A percentile compares a stretch with the other conserved stretches of the same genome.
Conservation (phyloP, 2,888 invertebrate genomes). For the Teleogryllus oceanicus region DNA sequence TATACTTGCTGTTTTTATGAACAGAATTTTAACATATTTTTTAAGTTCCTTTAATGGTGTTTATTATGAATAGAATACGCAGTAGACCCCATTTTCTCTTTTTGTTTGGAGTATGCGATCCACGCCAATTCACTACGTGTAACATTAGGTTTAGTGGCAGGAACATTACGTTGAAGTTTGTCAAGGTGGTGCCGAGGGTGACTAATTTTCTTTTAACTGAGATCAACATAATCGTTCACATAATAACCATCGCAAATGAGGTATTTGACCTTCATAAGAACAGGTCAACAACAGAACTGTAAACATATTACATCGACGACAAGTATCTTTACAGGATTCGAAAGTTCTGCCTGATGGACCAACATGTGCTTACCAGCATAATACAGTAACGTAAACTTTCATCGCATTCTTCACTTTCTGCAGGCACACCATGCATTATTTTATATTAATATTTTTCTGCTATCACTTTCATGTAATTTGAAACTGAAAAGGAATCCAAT, state of each 20-base stretch:
- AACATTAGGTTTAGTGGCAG: conserved; percentile 52
- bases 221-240: conserved; percentile 56
- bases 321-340: no score
- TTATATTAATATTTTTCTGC: no score
- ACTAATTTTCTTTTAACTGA: conserved; percentile 53
- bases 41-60: neutral
- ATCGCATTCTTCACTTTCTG: no score
- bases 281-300: no score
- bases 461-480: no score
- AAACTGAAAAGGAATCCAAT: no score
- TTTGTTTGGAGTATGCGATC: conserved; percentile 29
- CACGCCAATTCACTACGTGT: conserved; percentile 49
- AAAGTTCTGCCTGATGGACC: no score
- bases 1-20: conserved; percentile 21
- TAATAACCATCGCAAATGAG: conserved; percentile 59
- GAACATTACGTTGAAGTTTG: conserved; percentile 52
- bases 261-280: conserved; percentile 45
- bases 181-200: conserved; percentile 53
- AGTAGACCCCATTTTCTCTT: conserved; percentile 18
- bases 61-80: neutral
- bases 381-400: no score
- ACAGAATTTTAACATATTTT: neutral
- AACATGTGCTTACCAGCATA: no score
- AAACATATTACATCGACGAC: no score
- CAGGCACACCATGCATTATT: no score